Evolutionary conservation across 2,888 invertebrate species (phyloP).

Genomic region (Drosophila borealis): DNA sequence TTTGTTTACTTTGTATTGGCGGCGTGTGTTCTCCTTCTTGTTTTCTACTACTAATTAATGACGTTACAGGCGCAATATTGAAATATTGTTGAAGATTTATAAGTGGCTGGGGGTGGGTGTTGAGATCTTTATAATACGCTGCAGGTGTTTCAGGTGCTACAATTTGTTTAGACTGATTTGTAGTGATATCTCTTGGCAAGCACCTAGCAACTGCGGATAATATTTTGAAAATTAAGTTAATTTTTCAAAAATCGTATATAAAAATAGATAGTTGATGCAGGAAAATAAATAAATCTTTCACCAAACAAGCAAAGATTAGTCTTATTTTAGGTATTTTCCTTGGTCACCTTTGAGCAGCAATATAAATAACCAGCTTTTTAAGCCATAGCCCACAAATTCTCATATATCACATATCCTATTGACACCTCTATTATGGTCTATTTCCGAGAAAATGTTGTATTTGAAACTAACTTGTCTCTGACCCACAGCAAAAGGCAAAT

Average conservation of each 20-base stretch:
- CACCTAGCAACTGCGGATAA: neutral
- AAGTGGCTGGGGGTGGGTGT: slow-evolving; percentile 41
- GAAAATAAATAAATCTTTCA: neutral
- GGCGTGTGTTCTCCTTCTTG: slow-evolving; percentile 26
- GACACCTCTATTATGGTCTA: slow-evolving; percentile 20
- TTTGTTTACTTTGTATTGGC: slow-evolving; percentile 50
- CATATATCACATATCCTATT: slow-evolving; percentile 6
- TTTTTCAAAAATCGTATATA: neutral
- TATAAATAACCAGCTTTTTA: neutral
- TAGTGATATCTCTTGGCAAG: neutral
- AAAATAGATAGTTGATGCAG: neutral
- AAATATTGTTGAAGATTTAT: slow-evolving; percentile 30
- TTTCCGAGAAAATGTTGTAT: slow-evolving; percentile 8
- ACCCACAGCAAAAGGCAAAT: slow-evolving; percentile 47
- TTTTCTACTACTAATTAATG: slow-evolving; percentile 32
- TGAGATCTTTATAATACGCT: slow-evolving; percentile 47
- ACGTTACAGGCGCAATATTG: slow-evolving; percentile 43
- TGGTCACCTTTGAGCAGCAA: neutral
- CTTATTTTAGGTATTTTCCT: neutral
- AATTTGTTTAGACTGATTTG: slow-evolving; percentile 10
- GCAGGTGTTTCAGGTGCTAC: slow-evolving; percentile 13
- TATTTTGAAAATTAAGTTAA: neutral
- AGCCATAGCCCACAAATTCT: neutral
- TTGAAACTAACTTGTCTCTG: slow-evolving; percentile 23
- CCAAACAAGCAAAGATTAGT: neutral